Base-by-base conservation (phyloP, 2,888 invertebrate genomes). In the Dolomedes plantarius region DNA sequence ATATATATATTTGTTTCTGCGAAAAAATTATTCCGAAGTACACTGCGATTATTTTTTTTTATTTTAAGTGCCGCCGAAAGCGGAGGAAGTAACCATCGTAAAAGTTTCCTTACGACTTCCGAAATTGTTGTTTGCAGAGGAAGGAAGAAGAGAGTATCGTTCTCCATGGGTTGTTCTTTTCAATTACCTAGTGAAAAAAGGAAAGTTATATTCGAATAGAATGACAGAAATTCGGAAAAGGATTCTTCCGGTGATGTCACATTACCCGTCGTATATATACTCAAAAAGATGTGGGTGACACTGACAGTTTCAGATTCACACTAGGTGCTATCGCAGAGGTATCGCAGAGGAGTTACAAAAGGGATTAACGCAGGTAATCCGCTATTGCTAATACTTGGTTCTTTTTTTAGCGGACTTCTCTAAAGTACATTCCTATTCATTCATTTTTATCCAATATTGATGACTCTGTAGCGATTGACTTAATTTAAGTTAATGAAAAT, bases 221-320 rank as follows among this genome's bases (percentile, higher is more conserved):
- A 72, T 72, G 79, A 72, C 32, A 62, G 36, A 23, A 27, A n/a
- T 46, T 79, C 46, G 79, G 64, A 79, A 79, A 31, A 16, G 23
- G 46, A 31, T 31, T n/a, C 31, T 72, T 79, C 72, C 72, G 72
- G 36, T 64, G 71, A 41, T 28, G 78, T 64, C 62, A 31, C 41
- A n/a, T 1, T n/a, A 41, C 16, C 31, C 29, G 7, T 27, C 11
- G 23, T 56, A 65, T 79, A 79, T 72, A 79, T 65, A 72, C 23
- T 29, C 29, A 67, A 9, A 36, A 32, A 1, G n/a, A 41, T 9
- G 62, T 31, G 32, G n/a, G 11, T 46, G 71, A 13, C 46, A 31
- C n/a, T 56, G 32, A 72, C 50, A 41, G 72, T 19, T 31, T 31
- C 36, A 13, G n/a, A n/a, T 29, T 29, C 29, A 3, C 29, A 31